phyloP scores from a whole-genome alignment of 2,888 invertebrate species.

The Drosophila demipolita region DNA sequence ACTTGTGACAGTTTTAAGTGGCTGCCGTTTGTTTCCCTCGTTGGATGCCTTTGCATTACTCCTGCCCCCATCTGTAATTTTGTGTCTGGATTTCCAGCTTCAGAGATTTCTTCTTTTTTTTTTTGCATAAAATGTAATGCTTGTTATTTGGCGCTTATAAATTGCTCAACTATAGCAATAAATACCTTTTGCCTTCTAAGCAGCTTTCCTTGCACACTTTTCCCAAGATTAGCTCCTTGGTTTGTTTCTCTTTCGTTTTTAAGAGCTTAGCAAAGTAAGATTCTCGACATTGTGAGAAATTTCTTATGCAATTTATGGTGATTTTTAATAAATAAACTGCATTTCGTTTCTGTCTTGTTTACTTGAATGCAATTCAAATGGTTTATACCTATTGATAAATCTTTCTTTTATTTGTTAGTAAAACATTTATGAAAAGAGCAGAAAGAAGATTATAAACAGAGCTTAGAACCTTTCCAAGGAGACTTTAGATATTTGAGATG shows the following conservation, averaged over 20 bases:
- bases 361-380: background rate
- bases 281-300: background rate
- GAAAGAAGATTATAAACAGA: background rate
- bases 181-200: slow-evolving; percentile 43
- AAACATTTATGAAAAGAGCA: background rate
- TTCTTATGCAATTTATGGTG: background rate
- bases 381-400: background rate
- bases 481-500: background rate
- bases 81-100: slow-evolving; percentile 13
- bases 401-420: background rate
- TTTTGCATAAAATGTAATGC: slow-evolving; percentile 64
- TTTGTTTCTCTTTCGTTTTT: slow-evolving; percentile 4
- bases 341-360: background rate
- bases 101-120: slow-evolving; percentile 33
- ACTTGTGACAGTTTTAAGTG: slow-evolving; percentile 81
- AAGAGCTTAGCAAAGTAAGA: background rate
- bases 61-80: background rate
- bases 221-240: slow-evolving; percentile 28
- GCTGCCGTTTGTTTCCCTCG: slow-evolving; percentile 73
- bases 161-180: slow-evolving; percentile 59
- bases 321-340: background rate
- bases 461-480: background rate
- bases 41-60: slow-evolving; percentile 34
- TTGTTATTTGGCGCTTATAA: slow-evolving; percentile 67
- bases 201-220: slow-evolving; percentile 25